phyloP scores from a whole-genome alignment of 2,113 vertebrate species.

The Apeltes quadracus region DNA sequence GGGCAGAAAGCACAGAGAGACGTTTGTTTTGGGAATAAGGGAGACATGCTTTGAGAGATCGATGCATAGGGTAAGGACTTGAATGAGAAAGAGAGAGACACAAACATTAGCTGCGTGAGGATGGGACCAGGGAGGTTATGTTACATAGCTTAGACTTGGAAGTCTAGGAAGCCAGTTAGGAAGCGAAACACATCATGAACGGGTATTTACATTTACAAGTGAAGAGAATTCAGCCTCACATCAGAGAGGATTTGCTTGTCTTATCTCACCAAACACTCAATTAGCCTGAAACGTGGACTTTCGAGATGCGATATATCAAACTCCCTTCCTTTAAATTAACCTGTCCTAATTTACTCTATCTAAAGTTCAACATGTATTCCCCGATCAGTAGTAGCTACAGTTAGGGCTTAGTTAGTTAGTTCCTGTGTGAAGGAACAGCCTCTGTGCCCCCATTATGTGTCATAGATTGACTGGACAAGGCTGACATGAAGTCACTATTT shows the following conservation, averaged over 20 bases:
- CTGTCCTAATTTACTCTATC: slow-evolving; percentile 4
- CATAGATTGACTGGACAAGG: slow-evolving; percentile 1
- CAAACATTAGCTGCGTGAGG: slow-evolving; percentile 46
- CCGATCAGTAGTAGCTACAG: neutral
- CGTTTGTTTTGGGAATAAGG: slow-evolving; percentile 45
- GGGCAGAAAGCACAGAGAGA: slow-evolving; percentile 12
- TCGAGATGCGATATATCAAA: slow-evolving; percentile 22
- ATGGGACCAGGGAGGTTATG: slow-evolving; percentile 42
- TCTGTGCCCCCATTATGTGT: slow-evolving; percentile 2
- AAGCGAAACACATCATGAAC: slow-evolving; percentile 30
- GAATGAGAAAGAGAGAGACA: slow-evolving; percentile 3
- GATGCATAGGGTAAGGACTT: neutral
- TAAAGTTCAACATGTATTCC: slow-evolving; percentile 1
- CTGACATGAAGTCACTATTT: slow-evolving; percentile 46
- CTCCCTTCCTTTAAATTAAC: slow-evolving; percentile 14
- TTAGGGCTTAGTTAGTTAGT: too few relatives aligned
- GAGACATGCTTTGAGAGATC: slow-evolving; percentile 22
- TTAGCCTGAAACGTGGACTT: slow-evolving; percentile 38
- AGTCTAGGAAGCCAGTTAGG: slow-evolving; percentile 6
- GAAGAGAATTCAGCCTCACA: neutral
- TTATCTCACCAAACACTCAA: slow-evolving; percentile 46
- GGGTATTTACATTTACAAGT: neutral
- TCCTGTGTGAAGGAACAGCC: neutral
- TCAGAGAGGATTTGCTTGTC: slow-evolving; percentile 31
- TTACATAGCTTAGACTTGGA: slow-evolving; percentile 41